Base-by-base conservation (phyloP, 2,797 vertebrate genomes). In the Crenuchus spilurus region DNA sequence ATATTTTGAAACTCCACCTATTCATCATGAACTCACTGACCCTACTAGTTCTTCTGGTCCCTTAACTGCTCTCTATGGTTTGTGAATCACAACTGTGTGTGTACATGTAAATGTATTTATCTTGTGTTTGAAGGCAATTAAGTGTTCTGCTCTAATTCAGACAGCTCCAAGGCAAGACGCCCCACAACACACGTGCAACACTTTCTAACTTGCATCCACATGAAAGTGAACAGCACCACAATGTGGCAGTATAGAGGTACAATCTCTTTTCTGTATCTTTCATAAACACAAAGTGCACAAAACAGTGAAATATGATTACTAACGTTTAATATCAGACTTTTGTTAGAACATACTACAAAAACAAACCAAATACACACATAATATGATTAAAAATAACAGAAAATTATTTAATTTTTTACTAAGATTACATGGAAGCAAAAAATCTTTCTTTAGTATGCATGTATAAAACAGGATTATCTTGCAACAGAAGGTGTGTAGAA, bases 61-160 rank as follows among this genome's bases (percentile, higher is more conserved):
- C n/a, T 52, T 28, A 41, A 16, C 42, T n/a, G n/a, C n/a, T 55
- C 7, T 7, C 51, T 52, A 22, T 2, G 35, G 22, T 60, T 39
- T 26, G 20, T 24, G 37, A 1, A 49, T 61, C 65, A 44, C 37
- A n/a, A n/a, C n/a, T 20, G 42, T 37, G 35, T 33, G 24, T 54
- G 9, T 55, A 1, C 0, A 31, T 20, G 31, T 35, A 33, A 58
- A 11, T 57, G 14, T 33, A 48, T 31, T 64, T 8, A 39, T 3
- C 69, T 20, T 72, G 33, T 63, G 30, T 61, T 58, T 60, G 18
- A 52, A 42, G 44, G 48, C 33, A 66, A 44, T 66, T 39, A 55
- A 76, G 74, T 28, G 24, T 6, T 28, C 18, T 44, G 67, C 68
- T 67, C 63, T 71, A 51, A 74, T 74, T 67, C 22, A 62, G 16